Evolutionary conservation across 2,113 vertebrate genomes (phyloP).

Genomic region (Nycticebus coucang): DNA sequence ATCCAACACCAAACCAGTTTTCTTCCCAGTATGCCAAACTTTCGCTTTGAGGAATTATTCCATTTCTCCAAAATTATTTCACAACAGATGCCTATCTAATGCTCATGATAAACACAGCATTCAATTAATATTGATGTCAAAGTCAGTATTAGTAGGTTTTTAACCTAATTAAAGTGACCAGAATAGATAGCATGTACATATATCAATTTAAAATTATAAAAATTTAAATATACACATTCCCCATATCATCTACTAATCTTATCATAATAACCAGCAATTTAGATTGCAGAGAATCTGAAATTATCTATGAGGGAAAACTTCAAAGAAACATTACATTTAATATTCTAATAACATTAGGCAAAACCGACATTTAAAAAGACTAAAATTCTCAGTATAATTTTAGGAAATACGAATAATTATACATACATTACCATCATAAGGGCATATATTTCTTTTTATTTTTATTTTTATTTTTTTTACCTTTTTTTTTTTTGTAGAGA

Average conservation of each 20-base stretch:
- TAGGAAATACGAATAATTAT: not conserved
- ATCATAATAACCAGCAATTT: constrained; percentile 17
- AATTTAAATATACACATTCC: not conserved
- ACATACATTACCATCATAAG: not conserved
- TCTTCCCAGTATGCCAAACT: not conserved
- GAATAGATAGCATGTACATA: not conserved
- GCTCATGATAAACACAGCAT: not conserved
- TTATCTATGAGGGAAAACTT: not conserved
- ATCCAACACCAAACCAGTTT: not conserved
- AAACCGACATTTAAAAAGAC: not conserved
- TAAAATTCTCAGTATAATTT: constrained; percentile 33
- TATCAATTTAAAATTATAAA: constrained; percentile 36
- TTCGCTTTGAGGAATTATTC: constrained; percentile 37
- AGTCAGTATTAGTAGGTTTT: not conserved
- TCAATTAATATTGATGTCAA: not conserved
- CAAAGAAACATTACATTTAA: constrained; percentile 20
- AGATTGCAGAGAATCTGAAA: not conserved
- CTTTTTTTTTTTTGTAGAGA: no score
- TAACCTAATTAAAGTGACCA: not conserved
- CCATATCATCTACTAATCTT: not conserved
- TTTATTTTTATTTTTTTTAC: no score
- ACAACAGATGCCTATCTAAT: not conserved
- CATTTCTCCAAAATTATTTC: not conserved
- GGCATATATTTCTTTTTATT: not conserved
- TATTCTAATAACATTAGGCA: not conserved